phyloP scores from a whole-genome alignment of 2,888 invertebrate genomes.

The Apantesis nais region DNA sequence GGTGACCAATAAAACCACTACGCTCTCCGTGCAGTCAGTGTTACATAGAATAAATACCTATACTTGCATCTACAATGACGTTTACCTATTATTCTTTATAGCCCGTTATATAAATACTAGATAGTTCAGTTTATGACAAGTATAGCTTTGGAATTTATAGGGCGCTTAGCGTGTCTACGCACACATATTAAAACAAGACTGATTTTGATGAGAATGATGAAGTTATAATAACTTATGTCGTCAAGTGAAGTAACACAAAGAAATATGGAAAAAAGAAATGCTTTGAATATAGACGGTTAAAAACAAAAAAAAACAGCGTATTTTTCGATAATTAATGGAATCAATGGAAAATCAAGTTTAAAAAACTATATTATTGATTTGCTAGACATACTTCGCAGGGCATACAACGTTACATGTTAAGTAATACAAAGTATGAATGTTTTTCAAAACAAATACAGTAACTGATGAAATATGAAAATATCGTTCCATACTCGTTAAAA shows the following conservation, averaged over 20 bases:
- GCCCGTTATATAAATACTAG: background rate
- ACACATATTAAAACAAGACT: too few species aligned
- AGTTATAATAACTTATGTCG: too few species aligned
- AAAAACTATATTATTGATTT: background rate
- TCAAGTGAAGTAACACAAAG: too few species aligned
- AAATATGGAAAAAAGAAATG: too few species aligned
- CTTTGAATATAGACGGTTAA: too few species aligned
- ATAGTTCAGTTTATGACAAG: background rate
- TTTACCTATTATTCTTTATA: background rate
- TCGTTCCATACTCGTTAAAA: slow-evolving; percentile 27
- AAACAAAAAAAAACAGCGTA: too few species aligned
- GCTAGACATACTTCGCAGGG: background rate
- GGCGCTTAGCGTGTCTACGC: background rate
- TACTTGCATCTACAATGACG: background rate
- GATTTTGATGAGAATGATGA: too few species aligned
- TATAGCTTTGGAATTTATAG: background rate
- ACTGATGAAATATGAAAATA: slow-evolving; percentile 7
- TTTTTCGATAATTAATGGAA: too few species aligned
- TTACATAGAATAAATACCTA: background rate
- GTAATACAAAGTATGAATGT: background rate
- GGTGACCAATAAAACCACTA: too few species aligned
- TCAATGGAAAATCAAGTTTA: too few species aligned
- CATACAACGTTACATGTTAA: background rate
- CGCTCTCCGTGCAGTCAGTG: background rate
- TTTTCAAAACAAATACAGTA: slow-evolving; percentile 16